These are phyloP conservation scores for Antheraea assamensis DNA, from an alignment of 2,888 invertebrate species.

Conservation along the genomic window DNA sequence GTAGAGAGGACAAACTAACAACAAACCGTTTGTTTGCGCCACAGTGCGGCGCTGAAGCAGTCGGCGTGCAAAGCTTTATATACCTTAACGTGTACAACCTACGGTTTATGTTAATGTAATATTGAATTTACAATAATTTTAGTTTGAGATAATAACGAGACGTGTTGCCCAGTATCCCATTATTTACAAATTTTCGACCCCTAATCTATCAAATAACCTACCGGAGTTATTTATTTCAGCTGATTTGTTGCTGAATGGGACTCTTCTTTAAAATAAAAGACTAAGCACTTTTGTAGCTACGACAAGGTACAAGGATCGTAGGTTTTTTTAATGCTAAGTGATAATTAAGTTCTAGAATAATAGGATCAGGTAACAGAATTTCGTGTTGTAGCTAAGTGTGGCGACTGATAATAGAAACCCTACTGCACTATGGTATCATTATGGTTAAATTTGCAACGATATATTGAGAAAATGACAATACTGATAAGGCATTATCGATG, in stretches of 20 bases:
- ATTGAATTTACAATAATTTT: neutral
- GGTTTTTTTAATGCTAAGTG: too few species aligned
- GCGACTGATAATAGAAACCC: too few species aligned
- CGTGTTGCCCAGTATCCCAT: neutral
- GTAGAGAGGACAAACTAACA: neutral
- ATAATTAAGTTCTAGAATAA: too few species aligned
- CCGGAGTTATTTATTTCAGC: neutral
- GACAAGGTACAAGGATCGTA: too few species aligned
- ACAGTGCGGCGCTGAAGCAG: neutral
- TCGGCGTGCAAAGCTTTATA: neutral
- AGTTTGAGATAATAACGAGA: neutral
- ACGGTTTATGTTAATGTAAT: neutral
- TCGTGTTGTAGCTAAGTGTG: too few species aligned
- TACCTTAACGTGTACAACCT: neutral
- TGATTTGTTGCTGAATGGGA: neutral
- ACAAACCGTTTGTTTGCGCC: neutral
- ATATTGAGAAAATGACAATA: too few species aligned
- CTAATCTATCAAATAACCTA: neutral
- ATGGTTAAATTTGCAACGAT: too few species aligned
- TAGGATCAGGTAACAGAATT: too few species aligned
- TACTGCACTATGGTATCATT: too few species aligned
- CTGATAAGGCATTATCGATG: too few species aligned
- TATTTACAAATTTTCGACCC: neutral
- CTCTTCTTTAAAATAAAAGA: neutral
- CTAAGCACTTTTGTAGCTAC: too few species aligned